These are phyloP conservation scores for Pleuronectes platessa DNA, from an alignment of 2,113 vertebrate genomes.

Conservation along the genomic window DNA sequence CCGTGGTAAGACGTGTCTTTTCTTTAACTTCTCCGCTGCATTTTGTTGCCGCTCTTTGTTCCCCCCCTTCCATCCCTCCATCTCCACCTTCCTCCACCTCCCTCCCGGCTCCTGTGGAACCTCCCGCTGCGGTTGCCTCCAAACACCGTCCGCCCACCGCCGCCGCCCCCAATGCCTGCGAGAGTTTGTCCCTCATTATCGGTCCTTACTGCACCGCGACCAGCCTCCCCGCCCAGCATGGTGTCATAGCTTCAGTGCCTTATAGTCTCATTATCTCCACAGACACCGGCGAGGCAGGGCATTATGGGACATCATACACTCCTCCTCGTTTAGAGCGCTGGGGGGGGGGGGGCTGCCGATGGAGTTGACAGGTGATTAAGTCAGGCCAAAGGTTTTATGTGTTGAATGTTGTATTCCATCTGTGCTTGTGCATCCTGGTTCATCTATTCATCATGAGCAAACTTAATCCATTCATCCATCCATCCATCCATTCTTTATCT, in stretches of 20 bases:
- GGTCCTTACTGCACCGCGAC: slow-evolving; percentile 58
- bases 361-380: slow-evolving; percentile 56
- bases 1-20: slow-evolving; percentile 26
- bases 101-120: slow-evolving; percentile 54
- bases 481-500: background rate
- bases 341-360: slow-evolving; percentile 19
- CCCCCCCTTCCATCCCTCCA: slow-evolving; percentile 17
- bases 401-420: background rate
- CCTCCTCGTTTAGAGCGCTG: slow-evolving; percentile 59
- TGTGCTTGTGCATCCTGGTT: background rate
- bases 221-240: slow-evolving; percentile 70
- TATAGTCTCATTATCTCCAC: slow-evolving; percentile 77
- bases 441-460: background rate
- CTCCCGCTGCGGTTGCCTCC: slow-evolving; percentile 69
- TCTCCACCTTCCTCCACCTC: slow-evolving; percentile 40
- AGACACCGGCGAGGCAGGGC: slow-evolving; percentile 63
- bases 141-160: slow-evolving; percentile 63
- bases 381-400: slow-evolving; percentile 52
- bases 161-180: slow-evolving; percentile 41
- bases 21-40: slow-evolving; percentile 22
- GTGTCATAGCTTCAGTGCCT: slow-evolving; percentile 62
- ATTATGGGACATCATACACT: slow-evolving; percentile 62
- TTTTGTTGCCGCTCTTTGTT: slow-evolving; percentile 66
- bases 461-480: background rate
- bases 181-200: slow-evolving; percentile 81